Evolutionary conservation across 2,797 vertebrate species (phyloP).

Genomic region (Parauchenoglanis punctatus): DNA sequence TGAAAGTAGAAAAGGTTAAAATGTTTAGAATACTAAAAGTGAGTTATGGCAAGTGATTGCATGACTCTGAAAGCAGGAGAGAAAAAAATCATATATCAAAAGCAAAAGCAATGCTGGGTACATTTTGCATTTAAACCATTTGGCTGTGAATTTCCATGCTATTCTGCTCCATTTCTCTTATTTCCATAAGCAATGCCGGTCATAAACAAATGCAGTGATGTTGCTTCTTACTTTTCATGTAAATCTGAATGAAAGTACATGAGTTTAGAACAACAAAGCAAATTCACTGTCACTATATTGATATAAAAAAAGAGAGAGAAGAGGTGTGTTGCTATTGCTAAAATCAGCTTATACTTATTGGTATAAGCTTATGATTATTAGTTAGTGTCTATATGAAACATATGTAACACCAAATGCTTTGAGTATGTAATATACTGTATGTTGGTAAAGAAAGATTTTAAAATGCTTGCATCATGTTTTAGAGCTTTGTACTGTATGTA

Average conservation of each 20-base stretch:
- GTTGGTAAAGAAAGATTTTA: neutral
- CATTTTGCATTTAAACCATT: slow-evolving; percentile 39
- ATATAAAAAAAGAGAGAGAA: neutral
- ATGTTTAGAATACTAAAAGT: neutral
- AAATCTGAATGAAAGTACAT: neutral
- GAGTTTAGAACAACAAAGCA: neutral
- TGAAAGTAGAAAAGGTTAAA: neutral
- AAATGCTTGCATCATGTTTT: neutral
- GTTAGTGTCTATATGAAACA: neutral
- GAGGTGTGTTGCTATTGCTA: neutral
- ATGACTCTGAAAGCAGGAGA: neutral
- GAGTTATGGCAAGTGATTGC: neutral
- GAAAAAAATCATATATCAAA: neutral
- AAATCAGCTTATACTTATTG: neutral
- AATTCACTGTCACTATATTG: neutral
- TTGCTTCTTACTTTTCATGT: slow-evolving; percentile 21
- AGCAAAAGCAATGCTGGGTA: neutral
- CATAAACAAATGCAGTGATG: slow-evolving; percentile 33
- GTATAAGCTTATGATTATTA: neutral
- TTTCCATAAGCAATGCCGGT: slow-evolving; percentile 50
- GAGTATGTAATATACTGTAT: neutral
- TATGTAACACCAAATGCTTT: neutral
- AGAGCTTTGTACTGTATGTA: neutral
- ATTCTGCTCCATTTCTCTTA: slow-evolving; percentile 25
- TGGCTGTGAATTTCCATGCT: slow-evolving; percentile 48